Evolutionary conservation across 2,888 invertebrate genomes (phyloP), one percentile per base, ranked within the genome.

Genomic region (Anthophora plumipes): DNA sequence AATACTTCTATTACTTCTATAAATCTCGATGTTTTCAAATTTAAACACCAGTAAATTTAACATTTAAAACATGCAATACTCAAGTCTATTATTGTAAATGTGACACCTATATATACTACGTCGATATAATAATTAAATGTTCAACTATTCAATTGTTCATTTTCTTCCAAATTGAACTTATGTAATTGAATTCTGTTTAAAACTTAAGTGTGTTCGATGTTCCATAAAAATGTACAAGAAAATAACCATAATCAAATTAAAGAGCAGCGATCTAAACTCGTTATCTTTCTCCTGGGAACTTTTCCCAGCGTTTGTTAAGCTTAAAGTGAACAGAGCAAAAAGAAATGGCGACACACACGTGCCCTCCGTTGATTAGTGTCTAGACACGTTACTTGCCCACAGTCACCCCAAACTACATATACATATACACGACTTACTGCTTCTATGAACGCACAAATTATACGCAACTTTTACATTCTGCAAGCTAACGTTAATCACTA

Each of bases 311-410:
- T 17, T 50, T 20, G 48, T 41, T 43, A 61, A 41, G 61, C 70
- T 59, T 52, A 64, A 79, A 84, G 68, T 60, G 67, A 48, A 46
- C n/a, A 39, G 55, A 77, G 66, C 54, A 64, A 77, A 70, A 70
- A 55, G 77, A 78, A 75, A 43, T 64, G 67, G 60, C 73, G 79
- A 77, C 73, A 55, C 64, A 68, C 63, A 73, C 77, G 63, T 75
- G 77, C 84, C 61, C 66, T 41, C 64, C 50, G 77, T 87, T 87
- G 86, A 89, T 89, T 89, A 81, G 77, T 81, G 85, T 87, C 83
- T 85, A 89, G 89, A 89, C 87, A 69, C 74, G 50, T 70, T 17
- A 59, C 68, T 31, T 43, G 31, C 61, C 55, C 39, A 52, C 43
- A 46, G 41, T 14, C 60, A 22, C 12, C 43, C 31, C 37, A 39